Percentiles rank a stretch among this genome's conserved stretches.
Conservation (phyloP, 2,113 vertebrate species). For the Zootoca vivipara region DNA sequence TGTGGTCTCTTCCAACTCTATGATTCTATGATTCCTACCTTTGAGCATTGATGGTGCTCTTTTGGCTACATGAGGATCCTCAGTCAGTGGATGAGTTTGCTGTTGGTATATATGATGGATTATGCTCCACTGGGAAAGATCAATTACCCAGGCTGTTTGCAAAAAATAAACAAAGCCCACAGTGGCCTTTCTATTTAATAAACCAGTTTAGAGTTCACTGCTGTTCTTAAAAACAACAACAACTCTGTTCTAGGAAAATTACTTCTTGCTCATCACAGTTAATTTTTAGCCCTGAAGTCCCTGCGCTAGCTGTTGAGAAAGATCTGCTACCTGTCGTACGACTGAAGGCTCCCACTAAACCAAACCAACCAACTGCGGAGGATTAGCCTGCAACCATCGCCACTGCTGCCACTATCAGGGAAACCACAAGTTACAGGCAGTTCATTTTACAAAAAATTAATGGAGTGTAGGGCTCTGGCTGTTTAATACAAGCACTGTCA, state of each 20-base stretch:
- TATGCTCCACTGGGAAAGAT: background rate
- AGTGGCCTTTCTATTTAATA: background rate
- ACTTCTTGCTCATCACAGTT: conserved; percentile 13
- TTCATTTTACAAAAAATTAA: conserved; percentile 86
- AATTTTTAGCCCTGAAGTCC: conserved; percentile 28
- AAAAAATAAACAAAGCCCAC: background rate
- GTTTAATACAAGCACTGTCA: conserved; percentile 81
- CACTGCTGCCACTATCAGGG: conserved; percentile 63
- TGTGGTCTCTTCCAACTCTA: too few species aligned
- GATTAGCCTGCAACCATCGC: conserved; percentile 55
- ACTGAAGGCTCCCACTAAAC: conserved; percentile 53
- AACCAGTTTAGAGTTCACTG: conserved; percentile 11
- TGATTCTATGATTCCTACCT: too few species aligned
- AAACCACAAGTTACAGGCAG: conserved; percentile 78
- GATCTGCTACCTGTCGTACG: conserved; percentile 36
- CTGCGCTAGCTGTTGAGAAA: conserved; percentile 22
- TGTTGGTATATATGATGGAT: background rate
- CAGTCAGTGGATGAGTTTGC: background rate
- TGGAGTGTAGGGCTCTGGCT: conserved; percentile 79
- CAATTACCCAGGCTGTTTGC: too few species aligned
- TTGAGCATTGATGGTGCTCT: too few species aligned
- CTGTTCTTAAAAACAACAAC: background rate
- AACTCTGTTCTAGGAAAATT: conserved; percentile 21
- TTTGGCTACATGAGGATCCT: too few species aligned
- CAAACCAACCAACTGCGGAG: conserved; percentile 37